phyloP scores from a whole-genome alignment of 1,140 invertebrate species.

The Drosophila kohkoa region DNA sequence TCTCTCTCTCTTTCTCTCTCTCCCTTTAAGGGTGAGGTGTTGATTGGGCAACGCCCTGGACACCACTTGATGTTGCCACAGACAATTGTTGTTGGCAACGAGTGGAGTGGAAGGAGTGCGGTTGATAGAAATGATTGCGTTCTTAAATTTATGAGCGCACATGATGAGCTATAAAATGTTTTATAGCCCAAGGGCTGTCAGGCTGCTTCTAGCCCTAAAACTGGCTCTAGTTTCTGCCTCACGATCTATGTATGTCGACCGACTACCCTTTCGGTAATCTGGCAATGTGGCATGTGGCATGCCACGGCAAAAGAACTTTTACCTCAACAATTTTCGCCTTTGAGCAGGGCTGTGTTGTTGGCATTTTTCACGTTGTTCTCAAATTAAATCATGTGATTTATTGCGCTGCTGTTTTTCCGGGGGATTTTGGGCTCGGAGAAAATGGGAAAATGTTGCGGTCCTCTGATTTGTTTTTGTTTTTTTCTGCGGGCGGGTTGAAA shows the following conservation, averaged over 20 bases:
- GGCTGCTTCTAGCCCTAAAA: constrained; percentile 12
- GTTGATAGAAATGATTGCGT: constrained; percentile 62
- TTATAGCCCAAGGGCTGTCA: constrained; percentile 52
- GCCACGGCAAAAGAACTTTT: constrained; percentile 12
- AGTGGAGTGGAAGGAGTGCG: neutral
- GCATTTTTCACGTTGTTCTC: constrained; percentile 53
- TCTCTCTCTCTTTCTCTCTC: neutral
- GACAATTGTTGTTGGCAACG: neutral
- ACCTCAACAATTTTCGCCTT: constrained; percentile 75
- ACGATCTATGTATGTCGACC: too few species aligned
- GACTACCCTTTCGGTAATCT: constrained; percentile 42
- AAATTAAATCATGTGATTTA: constrained; percentile 82
- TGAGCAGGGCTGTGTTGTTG: constrained; percentile 24
- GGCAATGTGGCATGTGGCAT: constrained; percentile 30
- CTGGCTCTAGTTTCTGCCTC: constrained; percentile 31
- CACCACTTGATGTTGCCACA: constrained; percentile 39
- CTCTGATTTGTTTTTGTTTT: neutral
- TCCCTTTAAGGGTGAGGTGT: constrained; percentile 53
- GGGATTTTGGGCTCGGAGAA: constrained; percentile 12
- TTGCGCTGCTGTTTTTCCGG: constrained; percentile 49
- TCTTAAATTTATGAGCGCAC: constrained; percentile 77
- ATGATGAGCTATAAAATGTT: constrained; percentile 82
- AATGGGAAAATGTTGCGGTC: constrained; percentile 50
- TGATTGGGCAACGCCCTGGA: constrained; percentile 80
- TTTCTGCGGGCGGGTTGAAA: constrained; percentile 44